phyloP scores from a whole-genome alignment of 2,113 vertebrate species.

The Mormoops blainvillei region DNA sequence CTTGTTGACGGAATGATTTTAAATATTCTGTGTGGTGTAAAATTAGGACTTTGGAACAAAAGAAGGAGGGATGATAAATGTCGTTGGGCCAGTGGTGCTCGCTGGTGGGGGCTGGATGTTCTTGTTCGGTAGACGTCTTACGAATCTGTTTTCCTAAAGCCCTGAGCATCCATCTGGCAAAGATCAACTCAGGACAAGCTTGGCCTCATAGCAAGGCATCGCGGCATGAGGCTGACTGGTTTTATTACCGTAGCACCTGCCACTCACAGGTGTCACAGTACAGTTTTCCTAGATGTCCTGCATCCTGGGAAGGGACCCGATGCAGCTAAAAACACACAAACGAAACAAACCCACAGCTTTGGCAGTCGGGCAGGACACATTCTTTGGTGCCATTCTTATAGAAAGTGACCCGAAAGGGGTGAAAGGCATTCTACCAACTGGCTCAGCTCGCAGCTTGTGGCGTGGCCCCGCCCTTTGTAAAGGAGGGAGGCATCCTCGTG shows the following conservation, averaged over 20 bases:
- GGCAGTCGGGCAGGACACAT: not conserved
- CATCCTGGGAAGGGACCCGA: not conserved
- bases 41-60: not conserved
- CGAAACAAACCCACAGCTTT: not conserved
- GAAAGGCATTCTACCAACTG: not conserved
- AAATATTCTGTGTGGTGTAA: not conserved
- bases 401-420: not conserved
- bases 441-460: not conserved
- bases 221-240: not conserved
- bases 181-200: not conserved
- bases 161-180: not conserved
- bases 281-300: not conserved
- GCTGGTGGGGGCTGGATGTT: not conserved
- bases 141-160: not conserved
- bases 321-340: not conserved
- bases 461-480: not conserved
- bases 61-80: not conserved
- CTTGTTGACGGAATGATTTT: not conserved
- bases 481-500: not conserved
- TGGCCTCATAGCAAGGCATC: not conserved
- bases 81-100: not conserved
- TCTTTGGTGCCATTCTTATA: not conserved
- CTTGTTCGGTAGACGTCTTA: not conserved
- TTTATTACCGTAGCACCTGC: not conserved
- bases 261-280: not conserved